Base-by-base conservation (phyloP, 2,888 invertebrate genomes). In the Lasioglossum marginatum region DNA sequence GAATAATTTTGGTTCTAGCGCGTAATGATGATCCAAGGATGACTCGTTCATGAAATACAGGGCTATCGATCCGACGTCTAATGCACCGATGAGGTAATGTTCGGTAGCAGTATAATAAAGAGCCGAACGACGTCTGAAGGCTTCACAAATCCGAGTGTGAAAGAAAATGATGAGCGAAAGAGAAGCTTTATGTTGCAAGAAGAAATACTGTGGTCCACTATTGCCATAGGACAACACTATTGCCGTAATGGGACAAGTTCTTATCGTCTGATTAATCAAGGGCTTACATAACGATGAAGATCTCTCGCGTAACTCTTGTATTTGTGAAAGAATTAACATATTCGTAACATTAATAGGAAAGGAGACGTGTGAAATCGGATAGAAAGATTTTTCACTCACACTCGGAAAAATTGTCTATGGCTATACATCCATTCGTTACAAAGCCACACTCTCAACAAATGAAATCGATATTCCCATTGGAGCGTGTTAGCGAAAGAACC, bases 111-210 rank as follows among this genome's bases (percentile, higher is more conserved):
- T 48, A 45, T 14, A 48, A 63, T 8, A 72, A 77, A 72, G 4
- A 43, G 52, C 3, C 12, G 10, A 34, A 48, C 63, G 23, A 85
- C 57, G 57, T 79, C 37, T n/a, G n/a, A 75, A 60, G 76, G 60
- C 57, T 74, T 52, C 48, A 31, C 31, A 40, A 16, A 45, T 27
- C 43, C 14, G 45, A 19, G 73, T 43, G 73, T 31, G n/a, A 40
- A 45, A 63, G 77, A 79, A 78, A 79, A 78, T 70, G 74, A 27
- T 37, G 23, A 31, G 43, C 83, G 79, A 76, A 88, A 79, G 77
- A n/a, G 48, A 27, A 84, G 77, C 75, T 34, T 70, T 40, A 14
- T 48, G 34, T 73, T 73, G 45, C 57, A 34, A 37, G 23, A 23
- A 37, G 37, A 34, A 37, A 23, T 12, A 10, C 19, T 1, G 66